Evolutionary conservation across 2,888 invertebrate species (phyloP), one percentile per base, ranked within the genome.

Genomic region (Melanostoma mellinum): DNA sequence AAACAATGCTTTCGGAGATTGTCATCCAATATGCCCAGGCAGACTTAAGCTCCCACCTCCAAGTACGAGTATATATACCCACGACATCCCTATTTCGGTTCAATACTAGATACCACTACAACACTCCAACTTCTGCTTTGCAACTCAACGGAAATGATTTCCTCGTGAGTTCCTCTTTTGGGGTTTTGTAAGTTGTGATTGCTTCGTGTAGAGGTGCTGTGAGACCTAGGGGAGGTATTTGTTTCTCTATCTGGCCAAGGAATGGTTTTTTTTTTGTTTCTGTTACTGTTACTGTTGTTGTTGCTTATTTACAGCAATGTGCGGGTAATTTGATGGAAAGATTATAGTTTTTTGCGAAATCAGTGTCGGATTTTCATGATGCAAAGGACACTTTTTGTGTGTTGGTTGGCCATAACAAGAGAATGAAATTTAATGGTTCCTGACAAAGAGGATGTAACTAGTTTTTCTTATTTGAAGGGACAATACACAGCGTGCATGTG

Each of bases 251-350:
- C 0, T n/a, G 58, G 53, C 50, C 36, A 44, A 40, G 35, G 42
- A n/a, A 32, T 69, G 5, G 38, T 56, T 44, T 48, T 44, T 36
- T 36, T 38, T 44, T 48, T 35, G 52, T 6, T 53, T 35, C 10
- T 58, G 35, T 6, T 61, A 9, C 36, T 35, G 8, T 20, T 20
- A 20, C 20, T 48, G 6, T 8, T 60, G 20, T 9, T 58, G 42
- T 40, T 61, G 53, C 61, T 78, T 71, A 79, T 84, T 84, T 84
- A 84, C 79, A 55, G 71, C 79, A 71, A 74, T 84, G 79, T 79
- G 79, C 74, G 84, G 79, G 84, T 84, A 84, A 84, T 84, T 84
- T 84, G 74, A 79, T 84, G 74, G 74, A 79, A 84, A 84, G 79
- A 79, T 84, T 84, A 84, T 84, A 84, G 84, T 84, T 84, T 84